A percentile compares a stretch with the other conserved stretches of the same genome.
Evolutionary conservation across 2,797 vertebrate genomes (phyloP).

Genomic region (Typhlichthys subterraneus): DNA sequence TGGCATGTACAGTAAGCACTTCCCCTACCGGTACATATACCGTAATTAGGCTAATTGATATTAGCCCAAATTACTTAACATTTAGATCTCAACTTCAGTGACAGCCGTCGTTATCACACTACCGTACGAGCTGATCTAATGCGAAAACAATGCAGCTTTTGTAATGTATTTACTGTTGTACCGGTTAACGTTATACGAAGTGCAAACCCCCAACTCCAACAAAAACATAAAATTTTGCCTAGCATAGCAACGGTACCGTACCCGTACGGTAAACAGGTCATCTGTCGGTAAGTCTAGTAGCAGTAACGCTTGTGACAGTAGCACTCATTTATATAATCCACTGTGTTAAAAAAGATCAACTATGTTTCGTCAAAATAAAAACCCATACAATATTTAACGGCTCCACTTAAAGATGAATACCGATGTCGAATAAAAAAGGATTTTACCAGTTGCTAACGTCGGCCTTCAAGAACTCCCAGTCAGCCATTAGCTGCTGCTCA

Average conservation of each 20-base stretch:
- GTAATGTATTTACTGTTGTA: neutral
- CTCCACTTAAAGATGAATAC: neutral
- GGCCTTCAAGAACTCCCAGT: slow-evolving; percentile 39
- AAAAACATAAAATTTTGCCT: slow-evolving; percentile 16
- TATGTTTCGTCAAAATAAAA: neutral
- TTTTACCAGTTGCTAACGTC: slow-evolving; percentile 21
- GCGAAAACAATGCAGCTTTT: neutral
- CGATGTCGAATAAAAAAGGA: neutral
- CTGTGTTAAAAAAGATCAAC: neutral
- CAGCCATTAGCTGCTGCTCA: slow-evolving; percentile 45
- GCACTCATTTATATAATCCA: neutral
- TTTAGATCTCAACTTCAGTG: neutral
- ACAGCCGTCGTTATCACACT: neutral
- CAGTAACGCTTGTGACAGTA: slow-evolving; percentile 1
- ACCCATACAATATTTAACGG: neutral
- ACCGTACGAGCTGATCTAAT: neutral
- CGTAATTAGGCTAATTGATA: slow-evolving; percentile 16
- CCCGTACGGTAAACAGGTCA: slow-evolving; percentile 54
- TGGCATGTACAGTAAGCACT: neutral
- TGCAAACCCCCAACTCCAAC: slow-evolving; percentile 5
- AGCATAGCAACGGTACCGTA: slow-evolving; percentile 57
- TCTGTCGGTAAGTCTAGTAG: slow-evolving; percentile 40
- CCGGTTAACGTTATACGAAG: too few species aligned
- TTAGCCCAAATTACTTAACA: slow-evolving; percentile 10
- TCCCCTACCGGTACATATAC: neutral